These are phyloP conservation scores for Gymnosoma rotundatum DNA, from an alignment of 2,888 invertebrate species.

Conservation along the genomic window DNA sequence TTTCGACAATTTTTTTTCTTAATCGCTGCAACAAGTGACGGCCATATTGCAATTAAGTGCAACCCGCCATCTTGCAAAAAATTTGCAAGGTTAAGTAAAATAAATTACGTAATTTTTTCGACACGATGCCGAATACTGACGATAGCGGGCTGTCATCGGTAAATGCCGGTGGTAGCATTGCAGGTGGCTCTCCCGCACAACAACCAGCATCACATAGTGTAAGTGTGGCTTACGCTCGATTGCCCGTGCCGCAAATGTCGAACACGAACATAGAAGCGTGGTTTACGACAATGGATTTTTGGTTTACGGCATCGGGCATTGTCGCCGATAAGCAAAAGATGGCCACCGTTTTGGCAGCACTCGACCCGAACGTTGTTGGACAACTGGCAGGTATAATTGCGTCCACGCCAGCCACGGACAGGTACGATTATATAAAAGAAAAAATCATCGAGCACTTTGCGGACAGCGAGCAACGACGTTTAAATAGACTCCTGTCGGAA, in stretches of 20 bases:
- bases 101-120: no score
- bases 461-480: neutral
- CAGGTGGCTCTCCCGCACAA: no score
- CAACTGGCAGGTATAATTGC: constrained; percentile 4
- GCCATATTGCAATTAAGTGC: no score
- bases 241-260: constrained; percentile 12
- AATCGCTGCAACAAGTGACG: no score
- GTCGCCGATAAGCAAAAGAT: constrained; percentile 1
- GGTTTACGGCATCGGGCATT: constrained; percentile 11
- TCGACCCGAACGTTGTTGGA: neutral
- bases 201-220: no score
- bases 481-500: neutral
- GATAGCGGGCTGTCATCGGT: no score
- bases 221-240: no score
- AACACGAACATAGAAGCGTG: constrained; percentile 6
- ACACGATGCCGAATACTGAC: no score
- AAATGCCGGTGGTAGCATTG: no score
- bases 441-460: neutral
- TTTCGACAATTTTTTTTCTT: no score
- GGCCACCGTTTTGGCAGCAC: constrained; percentile 2
- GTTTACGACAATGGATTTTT: constrained; percentile 24
- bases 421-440: neutral
- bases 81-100: no score
- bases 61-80: no score
- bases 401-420: neutral